Evolutionary conservation across 2,888 invertebrate species (phyloP).

Genomic region (Nymphalis c-album): DNA sequence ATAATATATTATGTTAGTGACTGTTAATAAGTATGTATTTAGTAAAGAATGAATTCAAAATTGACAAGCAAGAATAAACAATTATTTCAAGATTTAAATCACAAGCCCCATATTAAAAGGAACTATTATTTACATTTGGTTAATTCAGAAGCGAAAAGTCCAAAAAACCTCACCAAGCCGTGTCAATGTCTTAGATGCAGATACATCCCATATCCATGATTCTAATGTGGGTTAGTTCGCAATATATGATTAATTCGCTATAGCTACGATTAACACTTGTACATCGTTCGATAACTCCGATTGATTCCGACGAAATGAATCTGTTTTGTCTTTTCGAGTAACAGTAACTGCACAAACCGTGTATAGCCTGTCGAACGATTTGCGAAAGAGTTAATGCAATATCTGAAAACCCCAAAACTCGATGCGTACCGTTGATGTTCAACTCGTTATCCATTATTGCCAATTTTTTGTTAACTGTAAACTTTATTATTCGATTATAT

Average conservation of each 20-base stretch:
- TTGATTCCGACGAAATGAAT: background rate
- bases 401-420: no score
- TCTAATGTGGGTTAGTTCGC: slow-evolving; percentile 13
- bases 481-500: background rate
- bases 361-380: no score
- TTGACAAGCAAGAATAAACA: background rate
- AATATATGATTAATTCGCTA: slow-evolving; percentile 11
- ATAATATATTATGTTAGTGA: background rate
- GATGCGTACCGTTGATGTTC: no score
- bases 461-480: background rate
- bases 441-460: no score
- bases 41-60: background rate
- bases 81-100: background rate
- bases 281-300: background rate
- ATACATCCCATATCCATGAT: slow-evolving; percentile 21
- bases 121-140: slow-evolving; percentile 15
- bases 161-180: slow-evolving; percentile 20
- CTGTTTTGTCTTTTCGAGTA: no score
- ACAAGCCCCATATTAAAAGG: background rate
- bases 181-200: slow-evolving; percentile 3
- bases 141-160: background rate
- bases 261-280: slow-evolving; percentile 1
- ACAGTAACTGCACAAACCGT: no score
- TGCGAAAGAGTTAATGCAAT: no score
- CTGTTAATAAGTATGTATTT: background rate